Conservation (phyloP, 1,140 invertebrate species). For the Drosophila persimilis region DNA sequence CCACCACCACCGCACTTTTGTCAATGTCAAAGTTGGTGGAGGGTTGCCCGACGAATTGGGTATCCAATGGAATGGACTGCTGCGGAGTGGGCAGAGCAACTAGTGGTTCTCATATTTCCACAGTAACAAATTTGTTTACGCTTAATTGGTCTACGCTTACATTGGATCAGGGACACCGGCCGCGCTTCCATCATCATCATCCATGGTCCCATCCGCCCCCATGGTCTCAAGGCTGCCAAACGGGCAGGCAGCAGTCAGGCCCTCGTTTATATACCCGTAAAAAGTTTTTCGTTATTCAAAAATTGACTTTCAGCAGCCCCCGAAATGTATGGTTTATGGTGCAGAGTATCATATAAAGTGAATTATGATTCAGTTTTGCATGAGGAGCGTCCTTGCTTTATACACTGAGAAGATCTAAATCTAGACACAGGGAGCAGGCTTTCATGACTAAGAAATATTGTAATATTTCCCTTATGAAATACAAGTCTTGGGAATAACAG, state of each 20-base stretch:
- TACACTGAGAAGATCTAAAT: too few species aligned
- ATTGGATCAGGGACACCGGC: slow-evolving; percentile 41
- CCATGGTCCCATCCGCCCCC: slow-evolving; percentile 3
- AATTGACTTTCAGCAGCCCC: too few species aligned
- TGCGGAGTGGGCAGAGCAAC: slow-evolving; percentile 45
- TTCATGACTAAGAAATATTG: too few species aligned
- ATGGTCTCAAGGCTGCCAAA: slow-evolving; percentile 6
- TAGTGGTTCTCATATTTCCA: slow-evolving; percentile 74
- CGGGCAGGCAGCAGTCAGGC: not conserved
- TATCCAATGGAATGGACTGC: slow-evolving; percentile 3
- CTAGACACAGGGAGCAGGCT: too few species aligned
- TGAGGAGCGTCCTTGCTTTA: too few species aligned
- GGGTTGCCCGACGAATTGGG: not conserved
- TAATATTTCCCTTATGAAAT: too few species aligned
- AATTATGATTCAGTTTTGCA: too few species aligned
- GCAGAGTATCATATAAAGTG: too few species aligned
- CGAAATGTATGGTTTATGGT: too few species aligned
- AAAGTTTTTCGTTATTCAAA: too few species aligned
- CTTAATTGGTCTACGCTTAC: slow-evolving; percentile 78
- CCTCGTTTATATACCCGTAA: too few species aligned
- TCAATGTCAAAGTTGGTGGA: slow-evolving; percentile 61
- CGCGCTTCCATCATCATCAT: not conserved
- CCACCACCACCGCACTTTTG: slow-evolving; percentile 46
- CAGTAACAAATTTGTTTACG: slow-evolving; percentile 76
- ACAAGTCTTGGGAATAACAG: too few species aligned